A percentile compares a stretch with the other conserved stretches of the same genome.
These are phyloP conservation scores for Ivindomyrus marchei DNA, from an alignment of 2,113 vertebrate genomes.

Conservation along the genomic window DNA sequence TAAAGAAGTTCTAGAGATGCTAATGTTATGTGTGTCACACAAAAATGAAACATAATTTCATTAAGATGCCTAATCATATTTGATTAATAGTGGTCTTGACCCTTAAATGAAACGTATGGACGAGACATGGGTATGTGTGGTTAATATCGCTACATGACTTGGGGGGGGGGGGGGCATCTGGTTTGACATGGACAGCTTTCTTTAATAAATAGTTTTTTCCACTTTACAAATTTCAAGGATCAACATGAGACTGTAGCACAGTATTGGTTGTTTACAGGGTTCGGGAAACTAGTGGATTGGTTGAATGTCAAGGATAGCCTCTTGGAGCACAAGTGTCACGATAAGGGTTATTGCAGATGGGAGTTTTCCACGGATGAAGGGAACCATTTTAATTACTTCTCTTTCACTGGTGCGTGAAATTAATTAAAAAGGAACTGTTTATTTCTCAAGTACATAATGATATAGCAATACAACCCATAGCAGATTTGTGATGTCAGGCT, in stretches of 20 bases:
- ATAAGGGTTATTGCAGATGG: neutral
- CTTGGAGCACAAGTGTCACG: neutral
- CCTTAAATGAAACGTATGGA: neutral
- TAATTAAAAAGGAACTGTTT: slow-evolving; percentile 6
- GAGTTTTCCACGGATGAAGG: neutral
- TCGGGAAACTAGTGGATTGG: neutral
- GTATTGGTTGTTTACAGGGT: neutral
- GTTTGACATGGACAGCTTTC: neutral
- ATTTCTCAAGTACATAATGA: neutral
- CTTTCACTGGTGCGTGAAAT: neutral
- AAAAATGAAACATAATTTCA: neutral
- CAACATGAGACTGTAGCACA: neutral
- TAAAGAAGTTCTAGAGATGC: neutral
- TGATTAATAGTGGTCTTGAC: neutral
- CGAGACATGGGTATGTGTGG: neutral
- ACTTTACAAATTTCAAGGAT: neutral
- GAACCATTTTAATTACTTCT: neutral
- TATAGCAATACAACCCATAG: neutral
- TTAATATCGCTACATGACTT: neutral
- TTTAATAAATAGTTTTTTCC: neutral
- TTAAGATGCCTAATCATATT: neutral
- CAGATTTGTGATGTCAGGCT: neutral
- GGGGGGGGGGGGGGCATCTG: neutral
- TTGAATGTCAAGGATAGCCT: neutral
- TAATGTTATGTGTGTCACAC: neutral